phyloP scores from a whole-genome alignment of 1,140 invertebrate species.

The Eumaeus atala region DNA sequence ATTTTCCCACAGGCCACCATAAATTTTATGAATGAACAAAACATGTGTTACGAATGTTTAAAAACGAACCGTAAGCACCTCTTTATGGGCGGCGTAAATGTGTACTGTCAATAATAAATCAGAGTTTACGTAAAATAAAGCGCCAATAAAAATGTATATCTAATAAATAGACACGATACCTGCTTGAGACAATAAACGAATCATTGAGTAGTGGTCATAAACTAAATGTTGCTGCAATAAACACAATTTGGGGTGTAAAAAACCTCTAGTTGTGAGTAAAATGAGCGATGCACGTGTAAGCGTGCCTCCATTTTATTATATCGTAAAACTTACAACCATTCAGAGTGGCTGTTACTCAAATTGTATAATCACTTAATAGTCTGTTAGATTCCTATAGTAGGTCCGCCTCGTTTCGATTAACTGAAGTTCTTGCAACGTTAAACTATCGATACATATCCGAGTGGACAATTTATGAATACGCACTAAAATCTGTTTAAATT shows the following conservation, averaged over 20 bases:
- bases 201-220: conserved; percentile 66
- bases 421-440: no score
- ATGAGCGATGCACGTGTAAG: conserved; percentile 34
- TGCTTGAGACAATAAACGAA: conserved; percentile 70
- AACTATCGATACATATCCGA: no score
- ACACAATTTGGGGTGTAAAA: conserved; percentile 68
- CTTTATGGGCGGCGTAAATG: conserved; percentile 73
- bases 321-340: conserved; percentile 59
- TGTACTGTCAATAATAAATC: conserved; percentile 71
- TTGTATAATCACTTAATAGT: conserved; percentile 59
- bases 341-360: conserved; percentile 58
- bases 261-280: conserved; percentile 37
- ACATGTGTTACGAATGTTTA: conserved; percentile 72
- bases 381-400: no score
- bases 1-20: conserved; percentile 68
- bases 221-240: conserved; percentile 72
- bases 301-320: conserved; percentile 51
- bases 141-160: conserved; percentile 74
- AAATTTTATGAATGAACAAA: conserved; percentile 73
- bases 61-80: conserved; percentile 66
- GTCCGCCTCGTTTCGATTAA: no score
- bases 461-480: no score
- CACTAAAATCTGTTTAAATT: no score
- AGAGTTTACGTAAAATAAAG: conserved; percentile 73
- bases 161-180: conserved; percentile 74